Percentiles rank a stretch among this genome's conserved stretches.
Evolutionary conservation across 2,113 vertebrate species (phyloP).

Genomic region (Serilophus lunatus): DNA sequence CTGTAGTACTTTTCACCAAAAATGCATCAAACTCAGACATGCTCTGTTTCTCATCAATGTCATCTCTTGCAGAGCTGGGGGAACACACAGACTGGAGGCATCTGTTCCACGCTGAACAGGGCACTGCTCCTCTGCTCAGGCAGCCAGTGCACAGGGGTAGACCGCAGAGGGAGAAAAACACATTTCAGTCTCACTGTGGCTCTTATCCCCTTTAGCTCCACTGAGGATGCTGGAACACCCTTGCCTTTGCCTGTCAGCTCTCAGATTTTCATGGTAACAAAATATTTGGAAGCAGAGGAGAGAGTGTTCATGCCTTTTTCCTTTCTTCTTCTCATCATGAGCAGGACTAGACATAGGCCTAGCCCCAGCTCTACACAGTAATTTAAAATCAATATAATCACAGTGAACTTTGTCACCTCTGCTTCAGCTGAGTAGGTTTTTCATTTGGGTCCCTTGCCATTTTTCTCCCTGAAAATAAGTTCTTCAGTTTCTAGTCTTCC

Average conservation of each 20-base stretch:
- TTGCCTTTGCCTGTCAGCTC: not conserved
- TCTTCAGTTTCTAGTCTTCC: constrained; percentile 47
- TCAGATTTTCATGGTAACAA: not conserved
- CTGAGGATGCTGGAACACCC: not conserved
- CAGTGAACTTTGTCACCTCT: constrained; percentile 61
- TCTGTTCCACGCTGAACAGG: not conserved
- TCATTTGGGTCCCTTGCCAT: constrained; percentile 41
- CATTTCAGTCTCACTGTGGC: not conserved
- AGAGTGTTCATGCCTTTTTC: not conserved
- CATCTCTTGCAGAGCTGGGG: not conserved
- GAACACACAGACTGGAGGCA: constrained; percentile 1
- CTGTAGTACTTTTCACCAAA: not conserved
- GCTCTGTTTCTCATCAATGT: constrained; percentile 36
- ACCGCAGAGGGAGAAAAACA: not conserved
- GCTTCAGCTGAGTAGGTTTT: constrained; percentile 57
- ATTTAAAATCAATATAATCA: constrained; percentile 69
- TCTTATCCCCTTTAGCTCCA: not conserved
- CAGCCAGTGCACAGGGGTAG: not conserved
- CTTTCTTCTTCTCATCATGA: not conserved
- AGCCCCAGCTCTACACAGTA: constrained; percentile 28
- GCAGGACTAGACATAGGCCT: constrained; percentile 1
- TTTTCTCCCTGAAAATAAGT: constrained; percentile 44
- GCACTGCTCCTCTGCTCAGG: not conserved
- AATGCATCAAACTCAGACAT: not conserved
- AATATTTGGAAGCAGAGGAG: not conserved